Evolutionary conservation across 1,140 invertebrate genomes (phyloP).

Genomic region (Idris sp.): DNA sequence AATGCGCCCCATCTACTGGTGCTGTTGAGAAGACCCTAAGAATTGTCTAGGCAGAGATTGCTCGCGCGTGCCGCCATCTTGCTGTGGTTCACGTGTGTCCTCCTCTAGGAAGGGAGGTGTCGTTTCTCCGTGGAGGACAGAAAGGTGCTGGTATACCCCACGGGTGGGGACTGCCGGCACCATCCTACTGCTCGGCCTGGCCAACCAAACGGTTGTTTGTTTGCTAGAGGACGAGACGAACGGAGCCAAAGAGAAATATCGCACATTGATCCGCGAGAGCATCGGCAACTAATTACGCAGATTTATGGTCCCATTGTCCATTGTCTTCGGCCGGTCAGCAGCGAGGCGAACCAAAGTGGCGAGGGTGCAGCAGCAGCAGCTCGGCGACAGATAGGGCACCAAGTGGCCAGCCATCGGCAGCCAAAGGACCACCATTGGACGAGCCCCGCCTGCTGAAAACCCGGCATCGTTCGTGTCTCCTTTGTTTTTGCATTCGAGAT

Average conservation of each 20-base stretch:
- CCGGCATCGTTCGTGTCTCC: slow-evolving; percentile 18
- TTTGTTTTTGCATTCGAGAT: slow-evolving; percentile 58
- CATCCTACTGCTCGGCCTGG: slow-evolving; percentile 74
- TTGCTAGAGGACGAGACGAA: slow-evolving; percentile 67
- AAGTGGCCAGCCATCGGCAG: slow-evolving; percentile 33
- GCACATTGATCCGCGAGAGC: slow-evolving; percentile 77
- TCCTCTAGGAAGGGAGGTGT: slow-evolving; percentile 69
- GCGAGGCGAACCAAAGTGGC: slow-evolving; percentile 37
- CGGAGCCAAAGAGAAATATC: slow-evolving; percentile 72
- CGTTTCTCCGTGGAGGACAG: slow-evolving; percentile 57
- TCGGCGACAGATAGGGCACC: slow-evolving; percentile 54
- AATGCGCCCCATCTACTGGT: slow-evolving; percentile 56
- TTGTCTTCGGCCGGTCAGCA: slow-evolving; percentile 75
- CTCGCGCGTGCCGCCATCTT: slow-evolving; percentile 70
- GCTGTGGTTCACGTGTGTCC: slow-evolving; percentile 59
- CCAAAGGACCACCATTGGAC: slow-evolving; percentile 68
- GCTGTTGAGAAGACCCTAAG: slow-evolving; percentile 11
- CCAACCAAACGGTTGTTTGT: slow-evolving; percentile 78
- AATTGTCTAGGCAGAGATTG: slow-evolving; percentile 19
- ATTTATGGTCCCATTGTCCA: slow-evolving; percentile 84
- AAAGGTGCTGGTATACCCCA: slow-evolving; percentile 59
- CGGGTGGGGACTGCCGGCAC: slow-evolving; percentile 71
- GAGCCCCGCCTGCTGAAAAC: slow-evolving; percentile 64
- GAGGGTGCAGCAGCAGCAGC: slow-evolving; percentile 28
- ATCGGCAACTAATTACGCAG: slow-evolving; percentile 83